Conservation (phyloP, 2,797 vertebrate genomes). For the Periparus ater region DNA sequence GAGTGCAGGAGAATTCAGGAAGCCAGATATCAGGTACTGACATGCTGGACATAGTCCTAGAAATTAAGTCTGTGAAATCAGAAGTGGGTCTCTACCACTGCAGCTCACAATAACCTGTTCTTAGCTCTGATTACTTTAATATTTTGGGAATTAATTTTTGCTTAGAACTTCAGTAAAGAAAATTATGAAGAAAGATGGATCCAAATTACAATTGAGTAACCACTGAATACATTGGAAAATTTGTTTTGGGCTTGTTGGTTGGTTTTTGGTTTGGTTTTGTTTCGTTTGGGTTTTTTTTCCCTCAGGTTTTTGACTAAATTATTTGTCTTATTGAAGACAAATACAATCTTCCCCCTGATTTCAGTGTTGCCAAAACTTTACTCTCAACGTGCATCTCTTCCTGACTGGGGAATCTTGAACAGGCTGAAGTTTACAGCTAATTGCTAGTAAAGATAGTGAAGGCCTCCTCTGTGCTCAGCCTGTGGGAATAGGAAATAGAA, state of each 20-base stretch:
- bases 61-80: neutral
- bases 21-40: neutral
- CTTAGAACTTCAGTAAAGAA: neutral
- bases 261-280: neutral
- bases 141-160: neutral
- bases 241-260: neutral
- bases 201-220: neutral
- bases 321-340: neutral
- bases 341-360: neutral
- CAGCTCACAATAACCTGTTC: neutral
- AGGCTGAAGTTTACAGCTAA: neutral
- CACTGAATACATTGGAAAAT: neutral
- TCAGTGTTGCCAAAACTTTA: neutral
- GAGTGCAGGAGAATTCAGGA: neutral
- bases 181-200: neutral
- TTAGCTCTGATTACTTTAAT: neutral
- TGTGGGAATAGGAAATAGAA: neutral
- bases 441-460: neutral
- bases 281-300: too few species aligned
- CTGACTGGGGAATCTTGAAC: neutral
- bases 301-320: neutral
- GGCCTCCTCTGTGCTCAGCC: neutral
- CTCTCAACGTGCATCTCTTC: neutral
- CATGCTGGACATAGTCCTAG: neutral
- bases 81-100: neutral